Evolutionary conservation across 2,797 vertebrate species (phyloP), one percentile per base, ranked within the genome.

Genomic region (Adrianichthys oophorus): DNA sequence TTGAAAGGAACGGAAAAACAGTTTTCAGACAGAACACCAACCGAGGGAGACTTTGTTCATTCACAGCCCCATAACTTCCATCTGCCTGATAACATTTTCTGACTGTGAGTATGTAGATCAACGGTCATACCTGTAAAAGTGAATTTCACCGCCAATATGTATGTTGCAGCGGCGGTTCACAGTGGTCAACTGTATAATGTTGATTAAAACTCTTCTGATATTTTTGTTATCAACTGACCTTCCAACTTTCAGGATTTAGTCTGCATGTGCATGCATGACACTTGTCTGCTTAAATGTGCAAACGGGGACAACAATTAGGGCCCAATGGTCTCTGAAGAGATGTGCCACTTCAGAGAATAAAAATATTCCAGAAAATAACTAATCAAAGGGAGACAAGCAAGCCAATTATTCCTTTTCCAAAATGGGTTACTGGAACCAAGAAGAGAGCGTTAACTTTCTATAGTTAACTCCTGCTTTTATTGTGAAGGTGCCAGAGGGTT

Each of bases 311-410:
- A 74, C 73, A 85, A 79, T 61, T 81, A 77, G 81, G 41, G 71
- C 75, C 32, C 68, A n/a, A 37, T 44, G 19, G 43, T 54, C 82
- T 71, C 73, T 37, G 37, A 66, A 57, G 82, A 62, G 56, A 53
- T 69, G 80, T 73, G 79, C 79, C 75, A 87, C 70, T 85, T 86
- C 76, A 72, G 53, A 78, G 81, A 79, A 58, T 72, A 66, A 72
- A 41, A 44, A 42, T 57, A 72, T 72, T 69, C 4, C 40, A 32
- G 32, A 29, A 75, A 71, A 74, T 57, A 62, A 74, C 80, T 77
- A 56, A 62, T 55, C 46, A 59, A 23, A 65, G 24, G n/a, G 17
- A 59, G 48, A 68, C 19, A 16, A 62, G 65, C 15, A 40, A 65
- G 52, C 76, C 70, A 74, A 78, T 77, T 64, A 62, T 53, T 60